A percentile compares a stretch with the other conserved stretches of the same genome.
phyloP scores from a whole-genome alignment of 2,888 invertebrate species.

The Muschampia staudingeri region DNA sequence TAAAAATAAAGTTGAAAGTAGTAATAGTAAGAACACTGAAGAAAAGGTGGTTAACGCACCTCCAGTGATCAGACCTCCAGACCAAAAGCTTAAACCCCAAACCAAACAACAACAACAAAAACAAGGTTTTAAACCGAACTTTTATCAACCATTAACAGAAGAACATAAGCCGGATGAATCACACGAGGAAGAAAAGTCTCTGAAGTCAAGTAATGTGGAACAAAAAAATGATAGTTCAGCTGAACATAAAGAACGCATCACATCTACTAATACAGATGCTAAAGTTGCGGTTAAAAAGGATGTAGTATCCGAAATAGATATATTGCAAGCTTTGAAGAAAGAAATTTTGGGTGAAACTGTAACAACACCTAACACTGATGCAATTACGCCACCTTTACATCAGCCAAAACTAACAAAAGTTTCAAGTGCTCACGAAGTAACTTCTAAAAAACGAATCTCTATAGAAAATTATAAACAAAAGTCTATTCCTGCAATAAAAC shows the following conservation, averaged over 20 bases:
- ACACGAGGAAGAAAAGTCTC: neutral
- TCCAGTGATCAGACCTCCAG: neutral
- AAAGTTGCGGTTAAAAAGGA: conserved; percentile 58
- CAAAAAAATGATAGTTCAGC: neutral
- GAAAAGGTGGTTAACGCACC: neutral
- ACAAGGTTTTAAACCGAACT: conserved; percentile 74
- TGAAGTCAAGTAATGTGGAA: conserved; percentile 7
- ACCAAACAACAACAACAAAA: neutral
- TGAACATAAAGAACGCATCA: conserved; percentile 10
- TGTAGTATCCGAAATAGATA: conserved; percentile 86
- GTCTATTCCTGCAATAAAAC: conserved; percentile 66
- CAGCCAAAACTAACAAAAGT: conserved; percentile 87
- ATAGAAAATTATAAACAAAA: conserved; percentile 89
- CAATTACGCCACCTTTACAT: conserved; percentile 81
- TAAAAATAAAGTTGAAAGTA: neutral
- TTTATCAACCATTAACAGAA: conserved; percentile 77
- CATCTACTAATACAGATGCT: neutral
- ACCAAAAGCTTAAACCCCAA: neutral
- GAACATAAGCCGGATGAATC: conserved; percentile 38
- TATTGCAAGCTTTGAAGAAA: conserved; percentile 87
- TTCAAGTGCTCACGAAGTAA: conserved; percentile 77
- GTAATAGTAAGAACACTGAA: neutral
- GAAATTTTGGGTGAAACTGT: conserved; percentile 85
- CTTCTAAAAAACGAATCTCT: conserved; percentile 86
- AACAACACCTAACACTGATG: conserved; percentile 75